phyloP scores from a whole-genome alignment of 2,797 vertebrate species.

The Ispidina lecontei region DNA sequence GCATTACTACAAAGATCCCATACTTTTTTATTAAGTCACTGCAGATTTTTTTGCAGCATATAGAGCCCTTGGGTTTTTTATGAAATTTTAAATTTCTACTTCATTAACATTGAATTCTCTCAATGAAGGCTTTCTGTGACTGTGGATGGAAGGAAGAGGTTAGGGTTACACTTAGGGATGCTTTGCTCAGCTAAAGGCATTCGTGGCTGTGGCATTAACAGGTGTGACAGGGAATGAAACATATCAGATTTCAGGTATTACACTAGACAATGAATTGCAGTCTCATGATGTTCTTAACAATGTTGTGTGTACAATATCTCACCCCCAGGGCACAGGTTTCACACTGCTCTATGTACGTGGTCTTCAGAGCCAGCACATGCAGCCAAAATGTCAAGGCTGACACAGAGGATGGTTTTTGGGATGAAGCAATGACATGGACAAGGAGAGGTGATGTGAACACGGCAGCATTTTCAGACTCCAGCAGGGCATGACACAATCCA shows the following conservation, averaged over 20 bases:
- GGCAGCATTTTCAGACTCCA: neutral
- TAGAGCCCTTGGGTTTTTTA: slow-evolving; percentile 79
- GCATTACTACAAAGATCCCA: slow-evolving; percentile 83
- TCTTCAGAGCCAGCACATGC: slow-evolving; percentile 23
- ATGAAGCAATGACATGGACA: slow-evolving; percentile 7
- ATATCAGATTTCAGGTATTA: slow-evolving; percentile 74
- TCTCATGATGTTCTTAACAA: slow-evolving; percentile 36
- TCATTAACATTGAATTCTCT: slow-evolving; percentile 78
- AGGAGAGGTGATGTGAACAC: neutral
- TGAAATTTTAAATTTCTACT: slow-evolving; percentile 74
- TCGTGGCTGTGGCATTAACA: slow-evolving; percentile 50
- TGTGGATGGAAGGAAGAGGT: slow-evolving; percentile 94
- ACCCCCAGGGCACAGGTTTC: neutral
- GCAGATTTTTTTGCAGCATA: slow-evolving; percentile 91
- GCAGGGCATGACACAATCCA: neutral
- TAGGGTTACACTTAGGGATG: slow-evolving; percentile 56
- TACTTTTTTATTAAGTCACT: slow-evolving; percentile 77
- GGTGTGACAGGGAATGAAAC: slow-evolving; percentile 60
- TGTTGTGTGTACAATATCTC: slow-evolving; percentile 14
- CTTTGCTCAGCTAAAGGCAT: slow-evolving; percentile 14
- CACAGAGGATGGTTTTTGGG: slow-evolving; percentile 14
- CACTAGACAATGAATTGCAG: slow-evolving; percentile 54
- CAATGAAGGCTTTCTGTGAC: slow-evolving; percentile 88
- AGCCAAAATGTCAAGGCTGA: neutral
- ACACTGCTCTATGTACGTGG: slow-evolving; percentile 30